Evolutionary conservation across 2,113 vertebrate genomes (phyloP), one percentile per base, ranked within the genome.

Genomic region (Pygoscelis adeliae): DNA sequence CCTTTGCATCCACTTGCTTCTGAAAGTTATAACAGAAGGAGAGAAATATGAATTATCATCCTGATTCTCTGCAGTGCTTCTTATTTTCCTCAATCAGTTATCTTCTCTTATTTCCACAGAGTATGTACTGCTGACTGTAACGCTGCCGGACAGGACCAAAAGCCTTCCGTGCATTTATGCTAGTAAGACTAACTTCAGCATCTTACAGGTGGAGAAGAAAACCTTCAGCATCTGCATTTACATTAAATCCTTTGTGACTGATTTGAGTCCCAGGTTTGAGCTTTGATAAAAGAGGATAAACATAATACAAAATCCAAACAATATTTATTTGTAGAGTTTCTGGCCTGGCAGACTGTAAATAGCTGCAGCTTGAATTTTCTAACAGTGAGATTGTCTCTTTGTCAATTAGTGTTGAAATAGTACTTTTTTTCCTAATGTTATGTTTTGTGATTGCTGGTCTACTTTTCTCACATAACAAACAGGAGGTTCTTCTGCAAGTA

Each of bases 341-440:
- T 96, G 74, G 63, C 81, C 32, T 36, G 72, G 44, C 56, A 85
- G n/a, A 56, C 26, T 69, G 21, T 59, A 63, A 90, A 83, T 63
- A 62, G 19, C 81, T 74, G 84, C 47, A 85, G 38, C 49, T 86
- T 76, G 74, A 87, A 84, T 92, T 96, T 97, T 97, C 88, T 97
- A 85, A 87, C 69, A 92, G 46, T 66, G 47, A 88, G 62, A 88
- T 87, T 86, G 25, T 70, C 89, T 91, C 85, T 95, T 88, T 97
- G 90, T 84, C 73, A 94, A 81, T 96, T 92, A 89, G 53, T 81
- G 27, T 34, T 80, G 67, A 89, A 85, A 56, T 5, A 72, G 17
- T 10, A 46, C 8, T 15, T 38, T 38, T 42, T 66, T 6, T 10
- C 4, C 15, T 46, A 7, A 9, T 15, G 6, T 56, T 65, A 8